Percentiles rank a stretch among this genome's conserved stretches.
These are phyloP conservation scores for Todus mexicanus DNA, from an alignment of 2,797 vertebrate species.

Conservation along the genomic window DNA sequence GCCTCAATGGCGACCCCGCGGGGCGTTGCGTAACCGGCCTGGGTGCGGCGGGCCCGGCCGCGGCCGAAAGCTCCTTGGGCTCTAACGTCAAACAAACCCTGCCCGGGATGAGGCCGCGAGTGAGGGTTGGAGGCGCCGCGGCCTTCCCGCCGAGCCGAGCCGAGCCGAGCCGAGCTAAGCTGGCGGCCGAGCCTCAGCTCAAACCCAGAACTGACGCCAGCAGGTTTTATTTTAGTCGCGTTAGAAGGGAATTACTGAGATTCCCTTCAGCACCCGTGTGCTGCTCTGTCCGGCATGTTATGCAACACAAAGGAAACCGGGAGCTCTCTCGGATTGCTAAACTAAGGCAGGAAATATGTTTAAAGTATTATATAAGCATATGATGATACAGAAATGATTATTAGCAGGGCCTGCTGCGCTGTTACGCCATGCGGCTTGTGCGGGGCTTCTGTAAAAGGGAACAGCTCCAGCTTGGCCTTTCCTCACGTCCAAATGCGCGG, in stretches of 20 bases:
- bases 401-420: background rate
- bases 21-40: background rate
- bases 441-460: background rate
- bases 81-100: background rate
- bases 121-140: accelerated
- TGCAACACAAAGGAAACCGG: background rate
- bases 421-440: background rate
- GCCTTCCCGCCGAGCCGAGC: background rate
- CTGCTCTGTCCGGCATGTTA: background rate
- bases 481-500: accelerated
- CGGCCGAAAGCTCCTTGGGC: background rate
- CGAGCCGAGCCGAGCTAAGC: background rate
- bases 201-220: accelerated
- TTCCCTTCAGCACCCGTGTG: background rate
- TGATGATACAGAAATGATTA: background rate
- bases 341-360: conserved; percentile 3
- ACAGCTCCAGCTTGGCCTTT: background rate
- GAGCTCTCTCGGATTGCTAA: background rate
- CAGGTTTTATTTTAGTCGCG: background rate
- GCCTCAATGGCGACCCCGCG: background rate
- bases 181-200: background rate
- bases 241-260: background rate
- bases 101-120: background rate
- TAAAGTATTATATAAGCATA: background rate
- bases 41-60: background rate